These are phyloP conservation scores for Taurulus bubalis DNA, from an alignment of 2,113 vertebrate species.

Conservation along the genomic window DNA sequence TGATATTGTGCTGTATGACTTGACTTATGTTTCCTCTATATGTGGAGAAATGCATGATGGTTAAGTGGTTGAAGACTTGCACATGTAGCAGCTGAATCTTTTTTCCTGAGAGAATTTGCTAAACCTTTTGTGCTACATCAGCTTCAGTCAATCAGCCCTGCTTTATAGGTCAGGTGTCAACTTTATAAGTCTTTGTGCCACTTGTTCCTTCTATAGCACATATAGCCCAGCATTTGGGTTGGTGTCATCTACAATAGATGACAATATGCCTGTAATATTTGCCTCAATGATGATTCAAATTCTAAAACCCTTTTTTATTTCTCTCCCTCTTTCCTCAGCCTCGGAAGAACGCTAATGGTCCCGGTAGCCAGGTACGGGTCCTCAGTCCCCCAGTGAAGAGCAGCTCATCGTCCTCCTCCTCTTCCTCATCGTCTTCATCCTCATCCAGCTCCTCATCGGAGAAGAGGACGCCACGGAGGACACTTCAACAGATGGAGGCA, in stretches of 20 bases:
- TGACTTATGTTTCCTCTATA: background rate
- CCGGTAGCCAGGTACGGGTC: constrained; percentile 88
- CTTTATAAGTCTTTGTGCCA: background rate
- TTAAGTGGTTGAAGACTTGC: background rate
- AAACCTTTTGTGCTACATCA: background rate
- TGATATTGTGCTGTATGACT: background rate
- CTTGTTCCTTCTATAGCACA: background rate
- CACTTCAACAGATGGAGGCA: constrained; percentile 86
- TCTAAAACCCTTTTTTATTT: background rate
- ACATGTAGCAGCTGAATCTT: background rate
- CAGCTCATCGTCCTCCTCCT: constrained; percentile 83
- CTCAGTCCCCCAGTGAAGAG: constrained; percentile 94
- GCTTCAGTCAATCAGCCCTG: constrained; percentile 1
- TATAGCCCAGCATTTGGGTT: background rate
- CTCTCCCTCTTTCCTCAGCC: constrained; percentile 83
- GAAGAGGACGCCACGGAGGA: constrained; percentile 88
- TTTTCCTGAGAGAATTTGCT: background rate
- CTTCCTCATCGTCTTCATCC: constrained; percentile 82
- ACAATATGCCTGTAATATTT: background rate
- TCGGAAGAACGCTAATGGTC: constrained; percentile 95
- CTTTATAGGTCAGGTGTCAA: constrained; percentile 13
- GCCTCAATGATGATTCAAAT: background rate
- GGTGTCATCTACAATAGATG: background rate
- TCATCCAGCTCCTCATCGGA: constrained; percentile 84
- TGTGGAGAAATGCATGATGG: background rate